Evolutionary conservation across 2,797 vertebrate species (phyloP), one percentile per base, ranked within the genome.

Genomic region (Scleropages formosus): DNA sequence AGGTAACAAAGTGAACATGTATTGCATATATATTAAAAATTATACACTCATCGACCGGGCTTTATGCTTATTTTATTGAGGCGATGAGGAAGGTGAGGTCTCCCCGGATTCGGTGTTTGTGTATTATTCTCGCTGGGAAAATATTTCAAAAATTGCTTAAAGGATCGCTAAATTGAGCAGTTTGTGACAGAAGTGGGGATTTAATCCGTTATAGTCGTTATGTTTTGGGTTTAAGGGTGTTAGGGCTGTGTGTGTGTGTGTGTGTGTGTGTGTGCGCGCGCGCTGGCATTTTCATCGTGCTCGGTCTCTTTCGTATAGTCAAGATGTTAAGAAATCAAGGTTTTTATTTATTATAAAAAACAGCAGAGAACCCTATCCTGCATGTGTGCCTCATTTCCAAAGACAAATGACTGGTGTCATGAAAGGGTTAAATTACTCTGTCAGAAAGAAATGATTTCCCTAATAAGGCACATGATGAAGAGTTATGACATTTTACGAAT

Each of bases 11-110:
- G 97, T 98, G 97, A 98, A 98, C 96, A 98, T 98, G 98, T 98
- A 98, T 98, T 98, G 97, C 97, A 99, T 99, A 99, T 98, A 99
- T 99, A 99, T 99, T 99, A 99, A 99, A 99, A 99, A 99, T 99
- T 99, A 99, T 94, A 95, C 93, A 90, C 93, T 95, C 94, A 94
- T 95, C 91, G 93, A 91, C 93, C 92, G 93, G 90, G 91, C 91
- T 93, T 92, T 93, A 91, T 94, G 90, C 88, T 92, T 94, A 90
- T 92, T 92, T 97, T 97, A 98, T 98, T 98, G 95, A 94, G 96
- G 94, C 94, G 93, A 94, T 95, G 93, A 87, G 90, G 96, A 95
- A 96, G 97, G 97, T 97, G 95, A 98, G 89, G 93, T 95, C 95
- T 95, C 95, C 64, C 91, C 84, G 93, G 95, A 96, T 94, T 88